Base-by-base conservation (phyloP, 2,797 vertebrate genomes). In the Muscicapa comitata region DNA sequence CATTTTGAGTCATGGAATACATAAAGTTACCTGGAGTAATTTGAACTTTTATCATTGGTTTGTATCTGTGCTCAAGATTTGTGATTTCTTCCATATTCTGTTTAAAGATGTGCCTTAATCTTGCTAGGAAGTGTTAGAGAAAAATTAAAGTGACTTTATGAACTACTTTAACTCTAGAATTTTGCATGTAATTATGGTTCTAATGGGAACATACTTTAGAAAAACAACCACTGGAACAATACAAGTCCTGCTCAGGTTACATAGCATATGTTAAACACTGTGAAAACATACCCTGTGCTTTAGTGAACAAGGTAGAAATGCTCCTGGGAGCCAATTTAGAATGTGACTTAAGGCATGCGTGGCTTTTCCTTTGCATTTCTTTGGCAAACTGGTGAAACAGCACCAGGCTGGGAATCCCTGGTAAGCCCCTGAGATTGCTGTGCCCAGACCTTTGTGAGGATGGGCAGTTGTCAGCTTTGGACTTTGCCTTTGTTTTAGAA, bases 241-340 rank as follows among this genome's bases (percentile, higher is more conserved):
- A 43, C 92, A 92, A 98, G 98, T 97, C 96, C 98, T 96, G 97
- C 98, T 99, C 98, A 98, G 98, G 99, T 99, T 99, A 98, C 98
- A 86, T 77, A 97, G 98, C 98, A 98, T 98, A 98, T 99, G 98
- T 99, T 98, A 98, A 99, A 98, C 98, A 98, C 98, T 95, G 97
- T 93, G 98, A 98, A 98, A 98, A 98, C 98, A 98, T 98, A 98
- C 98, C 98, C 98, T 81, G 98, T 98, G 98, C 98, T 98, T 98
- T 98, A 98, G 98, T 98, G 98, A 99, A 98, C 98, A 99, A 99
- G 99, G 98, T 98, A 98, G 96, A 94, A 97, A 98, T 97, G 98
- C 99, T 98, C 99, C 95, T 98, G 99, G 99, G 99, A 99, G 98
- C 98, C 98, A 98, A 98, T 99, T 99, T 99, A 99, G 98, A 99